A percentile compares a stretch with the other conserved stretches of the same genome.
Conservation (phyloP, 2,113 vertebrate species). For the Amazona guildingii region DNA sequence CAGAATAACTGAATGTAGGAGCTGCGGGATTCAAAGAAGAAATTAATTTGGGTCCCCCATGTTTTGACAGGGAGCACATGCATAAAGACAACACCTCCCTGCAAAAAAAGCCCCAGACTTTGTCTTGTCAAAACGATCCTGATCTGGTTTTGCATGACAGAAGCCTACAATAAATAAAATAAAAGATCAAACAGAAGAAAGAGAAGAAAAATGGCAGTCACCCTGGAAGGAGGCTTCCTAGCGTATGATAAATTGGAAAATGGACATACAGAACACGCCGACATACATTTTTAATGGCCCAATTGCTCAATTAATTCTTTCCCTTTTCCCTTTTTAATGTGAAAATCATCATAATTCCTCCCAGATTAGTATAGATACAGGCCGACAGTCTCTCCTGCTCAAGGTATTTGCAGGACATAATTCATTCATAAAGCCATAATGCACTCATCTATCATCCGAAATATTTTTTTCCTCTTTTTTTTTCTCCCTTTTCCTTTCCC, state of each 20-base stretch:
- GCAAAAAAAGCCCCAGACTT: constrained; percentile 59
- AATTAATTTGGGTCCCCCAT: not conserved
- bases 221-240: constrained; percentile 57
- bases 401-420: constrained; percentile 96
- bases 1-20: not conserved
- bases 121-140: constrained; percentile 75
- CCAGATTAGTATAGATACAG: constrained; percentile 92
- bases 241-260: constrained; percentile 82
- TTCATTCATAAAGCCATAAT: constrained; percentile 96
- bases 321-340: constrained; percentile 83
- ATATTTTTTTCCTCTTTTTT: constrained; percentile 47
- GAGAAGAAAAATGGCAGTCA: constrained; percentile 63
- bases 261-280: constrained; percentile 78
- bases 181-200: constrained; percentile 33
- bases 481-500: constrained; percentile 54
- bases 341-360: constrained; percentile 91
- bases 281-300: constrained; percentile 84
- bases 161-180: constrained; percentile 66
- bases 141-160: constrained; percentile 71
- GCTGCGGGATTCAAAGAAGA: not conserved
- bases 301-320: constrained; percentile 92
- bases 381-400: constrained; percentile 90
- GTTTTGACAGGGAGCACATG: not conserved
- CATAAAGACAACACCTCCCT: constrained; percentile 44
- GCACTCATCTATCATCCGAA: constrained; percentile 90